These are phyloP conservation scores for Micropoecilia bifurca DNA, from an alignment of 2,797 vertebrate genomes.

Conservation along the genomic window DNA sequence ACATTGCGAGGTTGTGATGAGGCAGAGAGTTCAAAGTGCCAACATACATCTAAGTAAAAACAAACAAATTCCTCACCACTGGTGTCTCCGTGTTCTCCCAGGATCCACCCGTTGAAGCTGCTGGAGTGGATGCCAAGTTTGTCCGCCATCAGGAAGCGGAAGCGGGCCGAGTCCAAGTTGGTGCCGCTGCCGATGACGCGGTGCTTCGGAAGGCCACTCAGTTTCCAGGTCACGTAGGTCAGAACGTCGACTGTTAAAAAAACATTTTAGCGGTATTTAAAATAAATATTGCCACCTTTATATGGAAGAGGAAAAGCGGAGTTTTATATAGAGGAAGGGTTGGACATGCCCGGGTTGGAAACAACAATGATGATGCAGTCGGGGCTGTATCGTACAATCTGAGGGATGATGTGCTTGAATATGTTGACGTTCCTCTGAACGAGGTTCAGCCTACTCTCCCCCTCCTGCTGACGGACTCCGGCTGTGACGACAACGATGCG, in stretches of 20 bases:
- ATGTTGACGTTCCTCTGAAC: slow-evolving; percentile 97
- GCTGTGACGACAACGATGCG: slow-evolving; percentile 94
- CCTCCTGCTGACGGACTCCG: slow-evolving; percentile 96
- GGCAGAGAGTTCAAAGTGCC: neutral
- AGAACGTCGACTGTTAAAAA: slow-evolving; percentile 88
- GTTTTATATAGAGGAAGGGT: neutral
- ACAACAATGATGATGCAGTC: slow-evolving; percentile 93
- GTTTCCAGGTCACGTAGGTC: slow-evolving; percentile 97
- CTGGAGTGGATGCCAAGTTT: slow-evolving; percentile 91
- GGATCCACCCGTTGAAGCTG: slow-evolving; percentile 94
- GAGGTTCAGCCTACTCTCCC: slow-evolving; percentile 94
- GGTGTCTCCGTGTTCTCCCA: slow-evolving; percentile 96
- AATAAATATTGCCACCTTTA: neutral
- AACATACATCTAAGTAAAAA: neutral
- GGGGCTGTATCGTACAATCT: slow-evolving; percentile 91
- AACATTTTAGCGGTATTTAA: neutral
- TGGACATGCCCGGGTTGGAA: slow-evolving; percentile 91
- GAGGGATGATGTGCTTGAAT: slow-evolving; percentile 94
- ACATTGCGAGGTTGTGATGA: neutral
- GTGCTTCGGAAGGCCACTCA: slow-evolving; percentile 95
- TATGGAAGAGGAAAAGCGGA: neutral
- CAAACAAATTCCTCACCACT: slow-evolving; percentile 84
- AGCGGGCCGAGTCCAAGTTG: slow-evolving; percentile 95
- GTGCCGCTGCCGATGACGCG: slow-evolving; percentile 97
- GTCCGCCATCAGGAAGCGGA: slow-evolving; percentile 92